These are phyloP conservation scores for Scarus forsteni DNA, from an alignment of 2,797 vertebrate genomes.

Conservation along the genomic window DNA sequence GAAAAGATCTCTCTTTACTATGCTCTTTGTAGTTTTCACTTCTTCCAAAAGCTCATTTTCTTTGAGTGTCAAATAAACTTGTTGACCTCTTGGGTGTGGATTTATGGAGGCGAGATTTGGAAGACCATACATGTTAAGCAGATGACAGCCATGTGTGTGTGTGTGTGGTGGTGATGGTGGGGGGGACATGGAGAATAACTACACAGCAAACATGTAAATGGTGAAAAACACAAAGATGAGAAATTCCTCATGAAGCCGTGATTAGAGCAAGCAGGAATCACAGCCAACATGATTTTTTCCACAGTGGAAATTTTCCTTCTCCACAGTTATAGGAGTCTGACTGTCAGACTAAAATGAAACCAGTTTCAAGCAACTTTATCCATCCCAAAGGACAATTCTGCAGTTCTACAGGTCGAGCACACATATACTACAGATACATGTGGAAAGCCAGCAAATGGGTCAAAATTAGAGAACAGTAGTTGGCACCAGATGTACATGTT, in stretches of 20 bases:
- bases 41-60: background rate
- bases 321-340: background rate
- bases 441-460: too few relatives aligned
- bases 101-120: slow-evolving; percentile 14
- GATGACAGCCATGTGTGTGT: slow-evolving; percentile 38
- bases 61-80: slow-evolving; percentile 11
- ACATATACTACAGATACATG: too few relatives aligned
- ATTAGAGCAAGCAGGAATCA: background rate
- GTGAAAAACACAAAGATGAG: slow-evolving; percentile 39
- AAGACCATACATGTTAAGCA: too few relatives aligned
- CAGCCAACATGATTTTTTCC: background rate
- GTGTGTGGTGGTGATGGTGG: background rate
- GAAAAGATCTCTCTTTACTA: too few relatives aligned
- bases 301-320: background rate
- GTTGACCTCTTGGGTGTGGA: slow-evolving; percentile 11
- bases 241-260: slow-evolving; percentile 64
- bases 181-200: slow-evolving; percentile 21
- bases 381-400: background rate
- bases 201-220: slow-evolving; percentile 42
- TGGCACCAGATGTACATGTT: too few relatives aligned
- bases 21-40: too few relatives aligned
- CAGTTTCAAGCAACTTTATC: too few relatives aligned
- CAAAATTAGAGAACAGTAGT: too few relatives aligned
- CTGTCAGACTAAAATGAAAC: background rate
- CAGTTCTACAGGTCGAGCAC: background rate